phyloP scores from a whole-genome alignment of 2,113 vertebrate genomes.

The Tringa solitaria region DNA sequence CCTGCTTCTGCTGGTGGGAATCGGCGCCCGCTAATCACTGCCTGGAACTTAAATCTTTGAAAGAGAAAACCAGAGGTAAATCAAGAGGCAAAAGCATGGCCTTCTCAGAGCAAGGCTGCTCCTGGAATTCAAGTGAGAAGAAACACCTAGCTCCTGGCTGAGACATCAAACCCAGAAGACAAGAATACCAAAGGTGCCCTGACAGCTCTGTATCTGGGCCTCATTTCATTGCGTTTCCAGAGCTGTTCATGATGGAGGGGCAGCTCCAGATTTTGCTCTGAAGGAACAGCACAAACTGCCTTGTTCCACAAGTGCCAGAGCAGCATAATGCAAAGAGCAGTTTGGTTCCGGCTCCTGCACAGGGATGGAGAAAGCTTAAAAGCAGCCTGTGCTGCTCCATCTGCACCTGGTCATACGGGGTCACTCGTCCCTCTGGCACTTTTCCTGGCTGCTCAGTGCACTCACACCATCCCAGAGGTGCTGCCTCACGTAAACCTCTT shows the following conservation, averaged over 20 bases:
- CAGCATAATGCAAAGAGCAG: not conserved
- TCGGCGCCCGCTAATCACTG: conserved; percentile 83
- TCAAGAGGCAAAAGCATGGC: not conserved
- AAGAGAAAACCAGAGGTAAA: not conserved
- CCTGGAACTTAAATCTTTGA: conserved; percentile 93
- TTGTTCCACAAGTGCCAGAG: not conserved
- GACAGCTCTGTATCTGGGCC: not conserved
- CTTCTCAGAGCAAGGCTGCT: not conserved
- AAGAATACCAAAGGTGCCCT: not conserved
- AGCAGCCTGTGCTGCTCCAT: not conserved
- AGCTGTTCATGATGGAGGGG: not conserved
- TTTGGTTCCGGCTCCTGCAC: not conserved
- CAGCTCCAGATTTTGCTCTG: not conserved
- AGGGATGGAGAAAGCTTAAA: not conserved
- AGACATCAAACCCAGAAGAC: not conserved
- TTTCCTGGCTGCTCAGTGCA: not conserved
- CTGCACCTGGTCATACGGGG: not conserved
- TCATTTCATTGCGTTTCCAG: accelerated
- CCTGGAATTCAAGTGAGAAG: not conserved
- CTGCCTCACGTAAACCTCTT: not conserved
- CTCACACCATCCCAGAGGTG: not conserved
- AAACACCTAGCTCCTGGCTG: not conserved
- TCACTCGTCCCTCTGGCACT: not conserved
- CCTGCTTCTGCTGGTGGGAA: conserved; percentile 91
- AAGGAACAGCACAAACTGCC: not conserved